Base-by-base conservation (phyloP, 2,113 vertebrate species). In the Heptranchias perlo region DNA sequence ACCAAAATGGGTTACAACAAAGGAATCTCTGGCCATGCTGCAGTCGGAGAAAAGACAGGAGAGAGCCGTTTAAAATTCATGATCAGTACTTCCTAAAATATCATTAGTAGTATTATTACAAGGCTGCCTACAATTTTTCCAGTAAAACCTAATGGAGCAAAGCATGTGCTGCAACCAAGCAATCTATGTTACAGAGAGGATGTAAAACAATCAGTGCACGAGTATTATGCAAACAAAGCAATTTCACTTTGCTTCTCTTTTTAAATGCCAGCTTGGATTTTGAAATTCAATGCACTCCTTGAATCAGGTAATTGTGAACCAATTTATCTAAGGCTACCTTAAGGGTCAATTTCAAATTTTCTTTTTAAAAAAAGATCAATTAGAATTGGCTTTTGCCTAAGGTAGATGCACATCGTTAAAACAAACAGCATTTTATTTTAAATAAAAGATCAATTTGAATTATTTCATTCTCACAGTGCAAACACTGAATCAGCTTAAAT, bases 361-460 rank as follows among this genome's bases (percentile, higher is more conserved):
- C 61, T 96, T 96, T 96, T 84, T 31, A 84, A 96, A 96, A 86
- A 96, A 96, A 96, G 97, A 97, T 97, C 96, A 97, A 97, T 97
- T 97, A 94, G 96, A 97, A 97, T 97, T 96, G 96, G 97, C 97
- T 97, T 96, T 96, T 65, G 93, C 91, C 95, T 87, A 96, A 97
- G 96, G 96, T 97, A 96, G 97, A 95, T 95, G 96, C 96, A 96
- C 96, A 87, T 97, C 97, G 97, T 96, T 97, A 96, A 97, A 97
- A 96, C 97, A 96, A 95, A 96, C 96, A 96, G 96, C 96, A 96
- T 96, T 96, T 96, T 93, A 64, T 39, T 97, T 96, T 94, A 97
- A 96, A 97, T 96, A 96, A 96, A 95, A 95, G 64, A 69, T 95
- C 65, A 95, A 95, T 95, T 49, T 95, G 65, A 95, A 21, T 69